A percentile compares a stretch with the other conserved stretches of the same genome.
Conservation (phyloP, 2,888 invertebrate species). For the Oxyscelio sp. region DNA sequence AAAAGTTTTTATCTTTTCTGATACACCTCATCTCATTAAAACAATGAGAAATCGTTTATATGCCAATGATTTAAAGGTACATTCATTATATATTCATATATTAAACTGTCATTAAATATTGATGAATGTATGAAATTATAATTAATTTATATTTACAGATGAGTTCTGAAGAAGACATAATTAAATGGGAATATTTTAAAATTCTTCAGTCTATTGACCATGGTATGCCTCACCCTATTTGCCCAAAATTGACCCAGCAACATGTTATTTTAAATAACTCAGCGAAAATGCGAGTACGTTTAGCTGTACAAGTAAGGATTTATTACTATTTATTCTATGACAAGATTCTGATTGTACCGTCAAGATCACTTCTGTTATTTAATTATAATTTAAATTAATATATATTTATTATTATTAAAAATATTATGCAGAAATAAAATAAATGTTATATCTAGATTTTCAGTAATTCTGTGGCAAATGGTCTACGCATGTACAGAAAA, state of each 20-base stretch:
- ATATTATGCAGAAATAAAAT: too few relatives aligned
- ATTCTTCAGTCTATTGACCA: neutral
- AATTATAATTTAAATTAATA: too few relatives aligned
- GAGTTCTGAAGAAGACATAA: neutral
- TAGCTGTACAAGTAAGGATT: slow-evolving; percentile 19
- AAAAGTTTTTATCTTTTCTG: too few relatives aligned
- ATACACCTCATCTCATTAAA: too few relatives aligned
- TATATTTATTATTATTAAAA: too few relatives aligned
- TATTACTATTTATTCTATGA: neutral
- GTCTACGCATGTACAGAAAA: slow-evolving; percentile 16
- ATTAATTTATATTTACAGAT: neutral
- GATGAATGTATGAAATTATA: too few relatives aligned
- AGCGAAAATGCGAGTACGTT: slow-evolving; percentile 16
- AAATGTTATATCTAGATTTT: slow-evolving; percentile 34
- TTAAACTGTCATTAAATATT: too few relatives aligned
- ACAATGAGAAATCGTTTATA: too few relatives aligned
- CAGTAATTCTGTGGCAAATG: slow-evolving; percentile 31
- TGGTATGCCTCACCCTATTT: neutral
- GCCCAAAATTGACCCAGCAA: neutral
- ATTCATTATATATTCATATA: too few relatives aligned
- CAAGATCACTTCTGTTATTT: too few relatives aligned
- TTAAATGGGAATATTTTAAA: neutral
- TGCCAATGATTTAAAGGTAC: too few relatives aligned
- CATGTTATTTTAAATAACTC: slow-evolving; percentile 3
- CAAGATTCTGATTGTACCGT: too few relatives aligned